Conservation (phyloP, 1,140 invertebrate genomes). For the Coptotermes formosanus region DNA sequence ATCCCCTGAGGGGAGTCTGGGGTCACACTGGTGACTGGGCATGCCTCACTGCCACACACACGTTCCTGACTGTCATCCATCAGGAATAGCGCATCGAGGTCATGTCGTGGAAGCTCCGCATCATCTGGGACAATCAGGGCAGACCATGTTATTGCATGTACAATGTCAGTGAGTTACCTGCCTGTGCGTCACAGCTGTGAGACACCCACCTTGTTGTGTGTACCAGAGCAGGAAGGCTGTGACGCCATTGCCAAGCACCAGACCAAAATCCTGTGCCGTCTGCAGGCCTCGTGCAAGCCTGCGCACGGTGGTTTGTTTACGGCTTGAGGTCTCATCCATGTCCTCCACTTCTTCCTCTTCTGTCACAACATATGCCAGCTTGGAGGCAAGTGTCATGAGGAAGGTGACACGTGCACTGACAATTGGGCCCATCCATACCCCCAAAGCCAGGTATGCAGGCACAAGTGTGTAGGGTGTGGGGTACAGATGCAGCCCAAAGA, state of each 20-base stretch:
- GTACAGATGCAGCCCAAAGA: constrained; percentile 59
- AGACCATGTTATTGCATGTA: neutral
- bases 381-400: constrained; percentile 57
- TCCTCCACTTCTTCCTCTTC: constrained; percentile 56
- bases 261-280: constrained; percentile 58
- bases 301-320: neutral
- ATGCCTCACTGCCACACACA: constrained; percentile 55
- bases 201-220: constrained; percentile 37
- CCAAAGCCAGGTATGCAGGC: constrained; percentile 59
- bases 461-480: constrained; percentile 60
- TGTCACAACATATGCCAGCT: constrained; percentile 56
- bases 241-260: constrained; percentile 54
- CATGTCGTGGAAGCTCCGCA: constrained; percentile 33
- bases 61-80: constrained; percentile 50
- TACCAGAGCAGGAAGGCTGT: constrained; percentile 51
- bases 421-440: constrained; percentile 54
- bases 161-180: neutral
- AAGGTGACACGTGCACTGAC: constrained; percentile 57
- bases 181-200: neutral
- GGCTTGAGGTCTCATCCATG: constrained; percentile 44
- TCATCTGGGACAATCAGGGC: neutral
- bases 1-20: neutral
- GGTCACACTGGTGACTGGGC: constrained; percentile 42
- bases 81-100: constrained; percentile 52
- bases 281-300: constrained; percentile 48